Conservation (phyloP, 2,888 invertebrate genomes). For the Arrhopalites spinosus region DNA sequence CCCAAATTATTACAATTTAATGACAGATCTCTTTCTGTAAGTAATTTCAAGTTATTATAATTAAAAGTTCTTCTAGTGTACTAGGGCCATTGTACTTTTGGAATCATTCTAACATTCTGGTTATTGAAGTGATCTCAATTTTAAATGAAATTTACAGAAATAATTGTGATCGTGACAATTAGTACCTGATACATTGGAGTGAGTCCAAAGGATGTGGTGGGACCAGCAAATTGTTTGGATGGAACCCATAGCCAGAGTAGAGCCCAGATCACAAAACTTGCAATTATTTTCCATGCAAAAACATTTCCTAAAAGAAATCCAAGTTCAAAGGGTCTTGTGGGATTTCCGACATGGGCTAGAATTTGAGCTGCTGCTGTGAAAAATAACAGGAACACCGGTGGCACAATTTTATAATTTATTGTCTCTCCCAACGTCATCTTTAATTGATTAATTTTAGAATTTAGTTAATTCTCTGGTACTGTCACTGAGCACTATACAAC, state of each 20-base stretch:
- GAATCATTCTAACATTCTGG: no score
- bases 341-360: conserved; percentile 57
- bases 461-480: no score
- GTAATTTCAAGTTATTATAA: no score
- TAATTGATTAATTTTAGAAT: conserved; percentile 71
- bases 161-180: neutral
- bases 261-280: conserved; percentile 58
- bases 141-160: neutral
- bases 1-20: no score
- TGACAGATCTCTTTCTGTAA: no score
- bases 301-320: conserved; percentile 56
- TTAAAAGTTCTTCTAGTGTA: no score
- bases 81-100: no score
- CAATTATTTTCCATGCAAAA: conserved; percentile 58
- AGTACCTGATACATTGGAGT: conserved; percentile 59
- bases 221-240: conserved; percentile 60
- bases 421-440: conserved; percentile 4
- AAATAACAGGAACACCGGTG: conserved; percentile 58
- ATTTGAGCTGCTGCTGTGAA: conserved; percentile 58
- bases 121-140: neutral
- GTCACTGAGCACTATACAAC: no score
- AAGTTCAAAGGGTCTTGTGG: conserved; percentile 47
- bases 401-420: conserved; percentile 57
- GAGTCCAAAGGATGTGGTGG: conserved; percentile 62
- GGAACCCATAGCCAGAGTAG: conserved; percentile 60